These are phyloP conservation scores for Nilaparvata lugens DNA, from an alignment of 1,140 invertebrate species.

Conservation along the genomic window DNA sequence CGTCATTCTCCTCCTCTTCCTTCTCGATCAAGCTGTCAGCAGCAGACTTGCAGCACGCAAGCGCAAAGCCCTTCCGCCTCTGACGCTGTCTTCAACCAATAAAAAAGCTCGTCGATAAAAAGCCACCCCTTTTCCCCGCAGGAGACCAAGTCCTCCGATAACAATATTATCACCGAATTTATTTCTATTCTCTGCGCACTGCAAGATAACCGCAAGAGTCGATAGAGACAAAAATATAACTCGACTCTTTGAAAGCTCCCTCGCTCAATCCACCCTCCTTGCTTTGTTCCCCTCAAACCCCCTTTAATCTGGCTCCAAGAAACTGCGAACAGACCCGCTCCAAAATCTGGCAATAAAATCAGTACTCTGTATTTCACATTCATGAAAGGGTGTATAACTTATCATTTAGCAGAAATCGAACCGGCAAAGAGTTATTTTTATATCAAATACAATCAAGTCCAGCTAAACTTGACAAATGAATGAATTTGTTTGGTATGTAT, in stretches of 20 bases:
- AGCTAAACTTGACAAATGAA: no score
- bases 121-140: not conserved
- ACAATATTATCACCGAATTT: constrained; percentile 3
- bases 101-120: constrained; percentile 7
- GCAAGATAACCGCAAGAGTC: constrained; percentile 10
- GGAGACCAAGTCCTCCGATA: not conserved
- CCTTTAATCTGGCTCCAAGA: not conserved
- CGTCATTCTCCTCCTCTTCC: not conserved
- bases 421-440: no score
- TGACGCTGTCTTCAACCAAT: constrained; percentile 5
- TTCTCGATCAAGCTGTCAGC: constrained; percentile 9
- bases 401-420: no score
- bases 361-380: no score
- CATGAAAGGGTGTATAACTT: no score
- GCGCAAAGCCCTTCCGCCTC: not conserved
- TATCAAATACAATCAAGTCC: no score
- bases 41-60: not conserved
- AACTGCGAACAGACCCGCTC: no score
- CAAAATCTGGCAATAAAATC: no score
- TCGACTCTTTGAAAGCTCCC: constrained; percentile 17
- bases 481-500: no score
- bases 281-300: not conserved
- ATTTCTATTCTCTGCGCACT: constrained; percentile 1
- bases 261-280: constrained; percentile 21
- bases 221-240: no score